Evolutionary conservation across 2,797 vertebrate genomes (phyloP).

Genomic region (Protonibea diacanthus): DNA sequence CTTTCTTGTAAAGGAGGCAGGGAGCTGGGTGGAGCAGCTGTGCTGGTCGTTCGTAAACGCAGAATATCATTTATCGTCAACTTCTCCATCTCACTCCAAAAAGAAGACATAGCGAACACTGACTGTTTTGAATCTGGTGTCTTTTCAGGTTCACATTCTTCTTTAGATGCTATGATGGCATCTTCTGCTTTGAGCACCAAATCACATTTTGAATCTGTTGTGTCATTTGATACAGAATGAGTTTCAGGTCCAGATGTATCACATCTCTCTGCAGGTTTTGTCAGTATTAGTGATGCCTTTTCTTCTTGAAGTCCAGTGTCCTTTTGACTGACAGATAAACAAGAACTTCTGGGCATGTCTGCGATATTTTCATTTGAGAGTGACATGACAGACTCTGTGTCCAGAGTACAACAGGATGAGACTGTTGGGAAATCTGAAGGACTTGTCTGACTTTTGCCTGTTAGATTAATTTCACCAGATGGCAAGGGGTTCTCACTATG

Average conservation of each 20-base stretch:
- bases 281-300: not conserved
- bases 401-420: constrained; percentile 35
- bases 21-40: constrained; percentile 40
- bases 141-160: constrained; percentile 27
- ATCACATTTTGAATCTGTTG: constrained; percentile 36
- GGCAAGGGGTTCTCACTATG: not conserved
- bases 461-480: constrained; percentile 19
- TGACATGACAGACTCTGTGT: constrained; percentile 37
- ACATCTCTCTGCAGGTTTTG: not conserved
- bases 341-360: constrained; percentile 33
- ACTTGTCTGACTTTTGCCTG: constrained; percentile 1
- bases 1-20: constrained; percentile 66
- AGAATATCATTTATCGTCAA: constrained; percentile 89
- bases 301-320: constrained; percentile 19
- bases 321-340: constrained; percentile 36
- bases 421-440: constrained; percentile 15
- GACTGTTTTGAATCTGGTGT: constrained; percentile 47
- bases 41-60: constrained; percentile 66
- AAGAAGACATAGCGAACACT: constrained; percentile 86
- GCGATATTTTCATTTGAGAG: constrained; percentile 44
- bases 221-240: constrained; percentile 8
- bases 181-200: constrained; percentile 8
- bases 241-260: constrained; percentile 30
- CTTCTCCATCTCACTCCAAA: constrained; percentile 89
- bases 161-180: constrained; percentile 14